Evolutionary conservation across 2,888 invertebrate genomes (phyloP).

Genomic region (Ceramica pisi): DNA sequence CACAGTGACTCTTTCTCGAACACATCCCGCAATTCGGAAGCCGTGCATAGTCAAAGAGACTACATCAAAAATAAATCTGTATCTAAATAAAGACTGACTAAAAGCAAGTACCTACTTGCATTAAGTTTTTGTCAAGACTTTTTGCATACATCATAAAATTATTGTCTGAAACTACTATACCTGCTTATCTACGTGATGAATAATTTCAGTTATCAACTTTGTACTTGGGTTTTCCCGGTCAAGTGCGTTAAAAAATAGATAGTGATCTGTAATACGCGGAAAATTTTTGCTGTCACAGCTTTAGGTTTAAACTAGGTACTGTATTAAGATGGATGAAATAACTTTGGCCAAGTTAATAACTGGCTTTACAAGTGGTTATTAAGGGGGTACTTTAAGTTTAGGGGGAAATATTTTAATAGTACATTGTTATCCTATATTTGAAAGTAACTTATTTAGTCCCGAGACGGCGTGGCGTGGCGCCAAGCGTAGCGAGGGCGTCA

Average conservation of each 20-base stretch:
- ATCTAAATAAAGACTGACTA: neutral
- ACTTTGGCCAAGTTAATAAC: too few relatives aligned
- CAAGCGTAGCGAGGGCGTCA: too few relatives aligned
- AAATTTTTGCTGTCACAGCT: too few relatives aligned
- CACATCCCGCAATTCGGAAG: too few relatives aligned
- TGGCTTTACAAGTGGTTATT: too few relatives aligned
- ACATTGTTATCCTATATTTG: too few relatives aligned
- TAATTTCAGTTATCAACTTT: constrained; percentile 43
- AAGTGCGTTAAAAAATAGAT: neutral
- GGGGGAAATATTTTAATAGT: too few relatives aligned
- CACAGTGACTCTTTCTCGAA: too few relatives aligned
- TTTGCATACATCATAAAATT: constrained; percentile 37
- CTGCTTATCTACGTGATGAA: neutral
- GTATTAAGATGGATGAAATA: neutral
- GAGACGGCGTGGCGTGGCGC: too few relatives aligned
- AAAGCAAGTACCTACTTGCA: neutral
- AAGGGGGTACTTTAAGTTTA: too few relatives aligned
- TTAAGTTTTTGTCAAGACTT: constrained; percentile 27
- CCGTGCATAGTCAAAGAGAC: too few relatives aligned
- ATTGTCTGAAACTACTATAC: constrained; percentile 12
- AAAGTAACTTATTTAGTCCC: too few relatives aligned
- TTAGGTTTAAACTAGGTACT: neutral
- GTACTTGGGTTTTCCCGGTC: constrained; percentile 34
- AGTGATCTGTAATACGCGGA: constrained; percentile 13
- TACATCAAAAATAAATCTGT: neutral